These are phyloP conservation scores for Burhinus oedicnemus DNA, from an alignment of 2,113 vertebrate genomes.

Conservation along the genomic window DNA sequence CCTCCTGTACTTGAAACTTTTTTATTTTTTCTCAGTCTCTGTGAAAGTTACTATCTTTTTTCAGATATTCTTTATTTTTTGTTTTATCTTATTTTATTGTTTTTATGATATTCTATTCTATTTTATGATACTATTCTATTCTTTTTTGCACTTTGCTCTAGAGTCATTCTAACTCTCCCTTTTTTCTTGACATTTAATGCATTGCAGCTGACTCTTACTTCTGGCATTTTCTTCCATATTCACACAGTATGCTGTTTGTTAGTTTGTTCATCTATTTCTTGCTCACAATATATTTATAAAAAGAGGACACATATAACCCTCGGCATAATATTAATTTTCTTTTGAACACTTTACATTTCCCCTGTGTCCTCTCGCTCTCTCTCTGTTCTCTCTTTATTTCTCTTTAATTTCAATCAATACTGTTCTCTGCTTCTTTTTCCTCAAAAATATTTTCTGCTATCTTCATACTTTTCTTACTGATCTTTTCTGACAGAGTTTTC, in stretches of 20 bases:
- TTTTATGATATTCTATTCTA: neutral
- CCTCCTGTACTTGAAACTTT: neutral
- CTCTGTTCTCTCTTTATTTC: neutral
- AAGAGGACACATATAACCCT: neutral
- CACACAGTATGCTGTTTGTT: neutral
- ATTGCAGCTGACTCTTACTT: neutral
- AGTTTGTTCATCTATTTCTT: neutral
- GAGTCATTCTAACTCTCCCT: neutral
- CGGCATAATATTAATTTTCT: constrained; percentile 10
- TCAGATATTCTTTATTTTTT: neutral
- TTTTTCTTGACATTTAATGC: neutral
- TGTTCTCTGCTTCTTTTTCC: neutral
- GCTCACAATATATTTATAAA: neutral
- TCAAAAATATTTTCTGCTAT: neutral
- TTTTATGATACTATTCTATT: neutral
- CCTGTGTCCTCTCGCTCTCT: neutral
- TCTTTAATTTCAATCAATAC: neutral
- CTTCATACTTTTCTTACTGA: neutral
- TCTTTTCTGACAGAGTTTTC: neutral
- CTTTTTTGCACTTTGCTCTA: neutral
- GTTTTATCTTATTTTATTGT: neutral
- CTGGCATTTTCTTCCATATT: neutral
- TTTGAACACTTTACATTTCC: neutral
- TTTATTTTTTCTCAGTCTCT: neutral
- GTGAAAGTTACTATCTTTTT: neutral